A percentile compares a stretch with the other conserved stretches of the same genome.
These are phyloP conservation scores for Pagetopsis macropterus DNA, from an alignment of 2,797 vertebrate genomes.

Conservation along the genomic window DNA sequence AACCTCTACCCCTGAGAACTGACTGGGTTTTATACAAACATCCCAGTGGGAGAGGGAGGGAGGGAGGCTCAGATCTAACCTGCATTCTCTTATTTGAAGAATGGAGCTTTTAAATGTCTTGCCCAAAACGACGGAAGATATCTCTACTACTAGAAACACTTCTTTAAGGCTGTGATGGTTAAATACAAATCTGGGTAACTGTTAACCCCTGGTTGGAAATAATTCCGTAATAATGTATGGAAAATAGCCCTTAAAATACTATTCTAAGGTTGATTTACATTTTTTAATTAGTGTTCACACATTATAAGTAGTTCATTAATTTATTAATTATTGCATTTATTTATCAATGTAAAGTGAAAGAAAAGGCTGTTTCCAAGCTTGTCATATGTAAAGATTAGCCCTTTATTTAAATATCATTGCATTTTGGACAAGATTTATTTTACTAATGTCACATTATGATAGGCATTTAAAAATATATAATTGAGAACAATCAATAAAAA, in stretches of 20 bases:
- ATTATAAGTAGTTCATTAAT: not conserved
- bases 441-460: not conserved
- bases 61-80: slow-evolving; percentile 54
- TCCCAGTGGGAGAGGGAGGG: slow-evolving; percentile 62
- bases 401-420: not conserved
- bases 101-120: slow-evolving; percentile 51
- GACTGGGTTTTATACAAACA: slow-evolving; percentile 80
- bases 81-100: slow-evolving; percentile 65
- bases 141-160: slow-evolving; percentile 16
- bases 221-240: not conserved
- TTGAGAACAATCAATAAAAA: not conserved
- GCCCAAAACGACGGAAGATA: slow-evolving; percentile 28
- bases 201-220: not conserved
- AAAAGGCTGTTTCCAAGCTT: not conserved
- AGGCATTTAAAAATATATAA: not conserved
- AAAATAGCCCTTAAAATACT: not conserved
- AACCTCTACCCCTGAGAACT: slow-evolving; percentile 79
- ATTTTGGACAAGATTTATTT: not conserved
- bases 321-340: not conserved
- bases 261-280: not conserved
- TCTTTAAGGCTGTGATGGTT: not conserved
- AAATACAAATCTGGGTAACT: slow-evolving; percentile 10
- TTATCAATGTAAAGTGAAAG: not conserved
- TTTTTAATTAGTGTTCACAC: not conserved
- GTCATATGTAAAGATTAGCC: not conserved